Evolutionary conservation across 2,888 invertebrate species (phyloP), one percentile per base, ranked within the genome.

Genomic region (Zaprionus obscuricornis): DNA sequence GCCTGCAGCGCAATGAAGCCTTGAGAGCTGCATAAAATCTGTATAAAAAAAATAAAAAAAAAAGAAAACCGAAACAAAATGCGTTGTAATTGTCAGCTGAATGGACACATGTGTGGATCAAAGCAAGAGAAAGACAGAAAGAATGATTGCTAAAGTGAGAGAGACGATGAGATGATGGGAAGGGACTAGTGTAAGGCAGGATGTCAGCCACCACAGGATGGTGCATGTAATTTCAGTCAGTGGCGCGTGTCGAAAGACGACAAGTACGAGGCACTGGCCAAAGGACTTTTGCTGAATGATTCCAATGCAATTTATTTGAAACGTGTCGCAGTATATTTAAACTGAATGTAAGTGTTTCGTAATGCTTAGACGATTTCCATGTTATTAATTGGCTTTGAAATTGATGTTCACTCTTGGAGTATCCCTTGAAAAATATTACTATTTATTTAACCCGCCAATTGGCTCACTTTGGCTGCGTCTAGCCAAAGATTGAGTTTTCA

Each of bases 211-310:
- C 13, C 26, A 29, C 24, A 45, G n/a, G n/a, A n/a, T n/a, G n/a
- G 49, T 29, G 45, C 33, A 31, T 40, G 71, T 63, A 51, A 59
- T 62, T 70, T 42, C 55, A 77, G 58, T 26, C 52, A 63, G 8
- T 74, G 77, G 74, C 55, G 74, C 81, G 68, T 81, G 59, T 70
- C 78, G 62, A 63, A 59, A 65, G 69, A 65, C 57, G 62, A 54
- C 34, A 43, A 51, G 47, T 31, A 55, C 47, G 56, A 51, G 33
- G 31, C 22, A 24, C 27, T 24, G 58, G 16, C 26, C 37, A 40
- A 13, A 54, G 20, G 24, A 49, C 31, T 17, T 33, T 33, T 10
- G 49, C 49, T 24, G 50, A 57, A 34, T 40, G 54, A 49, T 45
- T 42, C 26, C 50, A 34, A 26, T n/a, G 42, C 56, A 58, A 45